phyloP scores from a whole-genome alignment of 2,888 invertebrate species.

The Morpho achilles region DNA sequence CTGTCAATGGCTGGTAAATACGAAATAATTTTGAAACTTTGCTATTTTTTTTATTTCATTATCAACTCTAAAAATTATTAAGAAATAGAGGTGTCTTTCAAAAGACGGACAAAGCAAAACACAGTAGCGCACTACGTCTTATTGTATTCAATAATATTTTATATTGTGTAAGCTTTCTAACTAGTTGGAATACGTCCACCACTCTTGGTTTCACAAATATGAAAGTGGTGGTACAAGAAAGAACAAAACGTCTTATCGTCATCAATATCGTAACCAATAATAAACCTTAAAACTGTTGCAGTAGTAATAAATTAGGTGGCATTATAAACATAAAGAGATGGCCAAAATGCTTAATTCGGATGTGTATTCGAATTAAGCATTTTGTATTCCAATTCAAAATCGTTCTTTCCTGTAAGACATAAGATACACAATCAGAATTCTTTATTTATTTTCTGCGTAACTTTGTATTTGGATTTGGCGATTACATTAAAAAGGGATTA shows the following conservation, averaged over 20 bases:
- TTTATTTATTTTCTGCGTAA: conserved; percentile 12
- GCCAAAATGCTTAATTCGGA: too few relatives aligned
- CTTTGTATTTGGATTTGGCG: conserved; percentile 11
- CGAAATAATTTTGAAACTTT: too few relatives aligned
- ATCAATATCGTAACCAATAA: not conserved
- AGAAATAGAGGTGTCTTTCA: not conserved
- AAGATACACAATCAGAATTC: not conserved
- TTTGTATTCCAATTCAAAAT: too few relatives aligned
- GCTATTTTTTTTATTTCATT: too few relatives aligned
- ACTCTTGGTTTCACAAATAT: conserved; percentile 39
- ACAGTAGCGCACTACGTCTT: conserved; percentile 12
- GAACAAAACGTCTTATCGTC: conserved; percentile 12
- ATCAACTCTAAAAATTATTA: not conserved
- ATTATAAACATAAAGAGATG: too few relatives aligned
- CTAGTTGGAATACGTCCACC: conserved; percentile 27
- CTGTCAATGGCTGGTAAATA: too few relatives aligned
- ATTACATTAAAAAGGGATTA: conserved; percentile 22
- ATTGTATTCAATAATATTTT: conserved; percentile 5
- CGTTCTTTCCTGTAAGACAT: too few relatives aligned
- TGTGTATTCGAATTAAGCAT: too few relatives aligned
- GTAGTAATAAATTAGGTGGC: too few relatives aligned
- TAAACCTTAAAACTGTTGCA: conserved; percentile 9
- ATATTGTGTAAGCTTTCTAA: conserved; percentile 28
- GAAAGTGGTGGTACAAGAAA: conserved; percentile 32
- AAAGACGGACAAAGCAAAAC: not conserved